Conservation (phyloP, 2,888 invertebrate genomes). For the Eupithecia dodoneata region DNA sequence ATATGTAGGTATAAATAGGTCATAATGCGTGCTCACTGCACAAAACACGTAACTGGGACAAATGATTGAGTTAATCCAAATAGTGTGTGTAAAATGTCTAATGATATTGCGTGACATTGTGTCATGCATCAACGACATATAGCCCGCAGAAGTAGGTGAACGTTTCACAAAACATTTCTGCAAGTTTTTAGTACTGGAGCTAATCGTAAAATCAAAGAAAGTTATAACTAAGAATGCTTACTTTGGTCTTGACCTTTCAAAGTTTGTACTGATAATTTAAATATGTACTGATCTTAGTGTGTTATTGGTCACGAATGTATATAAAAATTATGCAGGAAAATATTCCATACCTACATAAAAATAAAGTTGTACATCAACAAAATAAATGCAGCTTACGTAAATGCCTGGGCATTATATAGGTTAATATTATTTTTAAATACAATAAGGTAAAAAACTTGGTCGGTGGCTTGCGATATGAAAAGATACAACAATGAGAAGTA, state of each 20-base stretch:
- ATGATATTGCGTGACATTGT: conserved; percentile 22
- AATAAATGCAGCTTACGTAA: background rate
- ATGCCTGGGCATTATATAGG: no score
- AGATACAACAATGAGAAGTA: no score
- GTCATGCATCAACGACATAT: conserved; percentile 18
- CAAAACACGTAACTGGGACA: background rate
- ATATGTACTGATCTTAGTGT: background rate
- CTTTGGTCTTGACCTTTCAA: background rate
- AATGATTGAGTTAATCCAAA: conserved; percentile 15
- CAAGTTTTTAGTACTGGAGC: background rate
- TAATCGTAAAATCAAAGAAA: background rate
- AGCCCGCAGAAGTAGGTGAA: conserved; percentile 7
- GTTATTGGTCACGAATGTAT: background rate
- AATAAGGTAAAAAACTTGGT: background rate
- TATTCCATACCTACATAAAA: background rate
- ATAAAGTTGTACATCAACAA: background rate
- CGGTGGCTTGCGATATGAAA: no score
- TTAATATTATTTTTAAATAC: background rate
- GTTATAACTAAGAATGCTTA: background rate
- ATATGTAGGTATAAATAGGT: background rate
- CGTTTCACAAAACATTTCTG: conserved; percentile 14
- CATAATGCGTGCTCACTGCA: background rate
- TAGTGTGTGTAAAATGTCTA: conserved; percentile 18
- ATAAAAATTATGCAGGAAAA: background rate
- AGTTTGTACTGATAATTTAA: background rate